Conservation (phyloP, 1,140 invertebrate genomes). For the Lethrus apterus region DNA sequence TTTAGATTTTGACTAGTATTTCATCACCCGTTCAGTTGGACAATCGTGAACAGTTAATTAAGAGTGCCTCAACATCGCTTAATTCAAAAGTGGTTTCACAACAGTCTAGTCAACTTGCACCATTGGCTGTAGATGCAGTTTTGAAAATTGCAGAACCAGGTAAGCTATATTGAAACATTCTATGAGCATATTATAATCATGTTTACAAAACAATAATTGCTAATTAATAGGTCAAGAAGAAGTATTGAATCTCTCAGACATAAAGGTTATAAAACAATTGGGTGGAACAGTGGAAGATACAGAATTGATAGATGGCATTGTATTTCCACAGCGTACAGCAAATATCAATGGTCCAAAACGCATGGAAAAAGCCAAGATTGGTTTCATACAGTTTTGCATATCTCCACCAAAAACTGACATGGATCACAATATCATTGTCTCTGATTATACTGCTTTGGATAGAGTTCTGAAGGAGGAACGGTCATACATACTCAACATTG, state of each 20-base stretch:
- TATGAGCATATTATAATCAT: too few relatives aligned
- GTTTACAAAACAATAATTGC: background rate
- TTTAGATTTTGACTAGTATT: conserved; percentile 73
- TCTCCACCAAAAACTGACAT: conserved; percentile 99
- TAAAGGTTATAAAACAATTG: conserved; percentile 93
- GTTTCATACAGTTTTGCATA: conserved; percentile 98
- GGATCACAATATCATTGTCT: conserved; percentile 97
- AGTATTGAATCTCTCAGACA: conserved; percentile 70
- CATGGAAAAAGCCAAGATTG: conserved; percentile 98
- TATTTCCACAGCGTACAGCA: conserved; percentile 84
- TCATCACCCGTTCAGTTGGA: conserved; percentile 78
- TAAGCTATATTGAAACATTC: too few relatives aligned
- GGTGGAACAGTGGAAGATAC: conserved; percentile 98
- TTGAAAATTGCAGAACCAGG: conserved; percentile 63
- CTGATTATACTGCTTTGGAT: conserved; percentile 99
- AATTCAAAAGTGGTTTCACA: conserved; percentile 99
- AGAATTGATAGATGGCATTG: conserved; percentile 89
- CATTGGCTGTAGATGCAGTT: conserved; percentile 96
- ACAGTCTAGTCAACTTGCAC: conserved; percentile 88
- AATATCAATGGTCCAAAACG: conserved; percentile 87
- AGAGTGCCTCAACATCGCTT: conserved; percentile 93
- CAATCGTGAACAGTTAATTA: conserved; percentile 82
- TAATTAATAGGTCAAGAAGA: conserved; percentile 46
- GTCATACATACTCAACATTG: conserved; percentile 96
- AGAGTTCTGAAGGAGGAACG: conserved; percentile 97